Percentiles rank a stretch among this genome's conserved stretches.
Conservation (phyloP, 2,797 vertebrate species). For the Cryptoprocta ferox region DNA sequence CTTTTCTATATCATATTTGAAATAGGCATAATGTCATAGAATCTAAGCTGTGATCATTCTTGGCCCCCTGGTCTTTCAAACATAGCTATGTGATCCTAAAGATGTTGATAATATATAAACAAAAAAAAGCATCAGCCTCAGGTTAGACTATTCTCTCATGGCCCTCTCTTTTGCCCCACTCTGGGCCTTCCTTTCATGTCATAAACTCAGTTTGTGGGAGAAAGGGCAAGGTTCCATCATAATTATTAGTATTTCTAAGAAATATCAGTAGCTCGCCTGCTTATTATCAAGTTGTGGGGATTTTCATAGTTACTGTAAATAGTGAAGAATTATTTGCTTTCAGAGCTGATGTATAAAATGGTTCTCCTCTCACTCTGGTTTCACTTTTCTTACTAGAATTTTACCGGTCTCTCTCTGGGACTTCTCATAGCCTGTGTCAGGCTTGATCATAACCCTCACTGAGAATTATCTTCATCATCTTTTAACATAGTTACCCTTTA, state of each 20-base stretch:
- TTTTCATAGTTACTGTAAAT: constrained; percentile 3
- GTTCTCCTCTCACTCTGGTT: not conserved
- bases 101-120: not conserved
- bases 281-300: not conserved
- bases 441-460: not conserved
- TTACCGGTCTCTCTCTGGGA: not conserved
- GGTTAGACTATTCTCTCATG: not conserved
- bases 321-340: constrained; percentile 6
- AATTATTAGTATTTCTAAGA: not conserved
- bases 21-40: not conserved
- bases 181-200: not conserved
- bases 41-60: not conserved
- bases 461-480: constrained; percentile 18
- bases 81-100: not conserved
- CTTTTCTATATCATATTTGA: not conserved
- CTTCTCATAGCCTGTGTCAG: not conserved
- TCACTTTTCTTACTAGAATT: not conserved
- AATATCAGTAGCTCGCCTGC: not conserved
- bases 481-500: not conserved
- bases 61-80: not conserved
- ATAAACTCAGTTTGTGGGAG: not conserved
- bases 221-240: not conserved
- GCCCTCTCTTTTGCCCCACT: not conserved
- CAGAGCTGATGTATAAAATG: not conserved
- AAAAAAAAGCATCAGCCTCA: not conserved